These are phyloP conservation scores for Perodicticus potto DNA, from an alignment of 2,797 vertebrate genomes.

Conservation along the genomic window DNA sequence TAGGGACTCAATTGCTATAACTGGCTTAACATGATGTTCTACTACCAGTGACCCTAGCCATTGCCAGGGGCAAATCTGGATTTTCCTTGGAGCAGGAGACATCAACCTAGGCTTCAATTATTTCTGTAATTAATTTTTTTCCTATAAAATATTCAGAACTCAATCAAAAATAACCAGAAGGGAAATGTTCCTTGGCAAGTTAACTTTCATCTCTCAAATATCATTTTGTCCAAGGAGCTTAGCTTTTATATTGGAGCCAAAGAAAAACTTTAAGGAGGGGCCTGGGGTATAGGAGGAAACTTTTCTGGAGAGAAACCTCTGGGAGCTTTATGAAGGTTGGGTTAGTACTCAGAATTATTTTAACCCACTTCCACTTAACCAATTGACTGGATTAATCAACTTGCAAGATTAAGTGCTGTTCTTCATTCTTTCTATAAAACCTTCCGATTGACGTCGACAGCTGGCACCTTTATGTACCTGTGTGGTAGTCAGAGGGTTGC, in stretches of 20 bases:
- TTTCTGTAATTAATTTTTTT: constrained; percentile 35
- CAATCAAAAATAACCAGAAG: neutral
- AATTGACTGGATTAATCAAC: neutral
- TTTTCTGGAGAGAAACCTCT: constrained; percentile 31
- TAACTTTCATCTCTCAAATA: constrained; percentile 39
- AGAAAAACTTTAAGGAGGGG: neutral
- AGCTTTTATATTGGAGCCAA: neutral
- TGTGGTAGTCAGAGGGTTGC: neutral
- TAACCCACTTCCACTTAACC: neutral
- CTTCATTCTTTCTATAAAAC: neutral
- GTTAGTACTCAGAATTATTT: neutral
- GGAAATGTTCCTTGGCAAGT: neutral
- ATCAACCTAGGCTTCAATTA: neutral
- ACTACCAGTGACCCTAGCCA: neutral
- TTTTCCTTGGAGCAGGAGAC: neutral
- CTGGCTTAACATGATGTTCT: neutral
- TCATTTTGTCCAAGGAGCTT: neutral
- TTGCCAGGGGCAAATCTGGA: neutral
- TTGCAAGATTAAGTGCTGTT: neutral
- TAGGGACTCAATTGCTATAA: neutral
- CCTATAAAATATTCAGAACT: neutral
- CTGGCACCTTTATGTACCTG: neutral
- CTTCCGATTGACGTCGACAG: neutral
- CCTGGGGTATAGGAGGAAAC: neutral
- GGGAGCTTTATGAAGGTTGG: neutral